Conservation (phyloP, 2,113 vertebrate species). For the Caranx melampygus region DNA sequence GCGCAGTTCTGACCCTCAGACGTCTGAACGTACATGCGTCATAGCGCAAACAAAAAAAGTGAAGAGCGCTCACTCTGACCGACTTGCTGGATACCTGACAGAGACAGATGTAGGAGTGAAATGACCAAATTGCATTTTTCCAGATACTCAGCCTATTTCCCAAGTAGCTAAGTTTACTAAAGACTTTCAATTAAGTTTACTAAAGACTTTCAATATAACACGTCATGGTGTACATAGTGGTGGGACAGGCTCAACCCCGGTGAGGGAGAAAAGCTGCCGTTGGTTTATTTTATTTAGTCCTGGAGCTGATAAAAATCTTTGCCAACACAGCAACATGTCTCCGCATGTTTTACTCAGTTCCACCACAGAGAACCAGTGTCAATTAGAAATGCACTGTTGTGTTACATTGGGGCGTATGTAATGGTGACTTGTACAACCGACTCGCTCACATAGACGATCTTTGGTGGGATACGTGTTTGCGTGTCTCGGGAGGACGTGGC, state of each 20-base stretch:
- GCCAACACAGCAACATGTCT: no score
- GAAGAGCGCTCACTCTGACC: neutral
- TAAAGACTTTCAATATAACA: neutral
- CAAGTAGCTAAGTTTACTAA: neutral
- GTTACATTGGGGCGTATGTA: no score
- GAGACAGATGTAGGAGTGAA: no score
- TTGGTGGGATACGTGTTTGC: constrained; percentile 5
- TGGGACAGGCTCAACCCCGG: neutral
- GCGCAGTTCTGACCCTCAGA: constrained; percentile 13
- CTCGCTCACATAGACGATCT: constrained; percentile 57
- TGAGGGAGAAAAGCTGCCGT: no score
- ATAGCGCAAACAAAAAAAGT: accelerated
- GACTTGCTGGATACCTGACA: neutral
- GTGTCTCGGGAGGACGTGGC: constrained; percentile 57
- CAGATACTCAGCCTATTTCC: no score
- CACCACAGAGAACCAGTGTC: no score
- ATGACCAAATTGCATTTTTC: no score
- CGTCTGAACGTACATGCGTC: neutral
- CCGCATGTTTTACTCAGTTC: no score
- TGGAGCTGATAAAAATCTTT: no score
- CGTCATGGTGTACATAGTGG: neutral
- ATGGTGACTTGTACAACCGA: neutral
- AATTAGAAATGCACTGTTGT: no score
- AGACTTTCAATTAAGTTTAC: neutral
- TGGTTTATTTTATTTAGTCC: no score